Evolutionary conservation across 1,140 invertebrate species (phyloP).

Genomic region (Cydia fagiglandana): DNA sequence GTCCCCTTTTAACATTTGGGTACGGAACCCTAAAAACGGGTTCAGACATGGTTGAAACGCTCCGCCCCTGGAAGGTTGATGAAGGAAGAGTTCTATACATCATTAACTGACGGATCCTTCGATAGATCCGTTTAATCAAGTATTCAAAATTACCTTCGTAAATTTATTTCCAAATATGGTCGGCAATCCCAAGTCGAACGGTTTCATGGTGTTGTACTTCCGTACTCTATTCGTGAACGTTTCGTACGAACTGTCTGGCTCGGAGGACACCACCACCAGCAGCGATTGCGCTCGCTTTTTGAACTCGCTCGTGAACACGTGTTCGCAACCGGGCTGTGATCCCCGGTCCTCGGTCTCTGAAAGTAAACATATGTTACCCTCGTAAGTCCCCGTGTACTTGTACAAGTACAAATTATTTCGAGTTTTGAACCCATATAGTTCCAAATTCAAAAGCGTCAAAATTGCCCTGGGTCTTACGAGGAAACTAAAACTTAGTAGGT

Average conservation of each 20-base stretch:
- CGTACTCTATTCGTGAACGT: conserved; percentile 88
- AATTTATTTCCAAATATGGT: conserved; percentile 78
- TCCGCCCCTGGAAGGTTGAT: too few species aligned
- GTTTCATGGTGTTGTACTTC: conserved; percentile 86
- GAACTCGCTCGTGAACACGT: conserved; percentile 80
- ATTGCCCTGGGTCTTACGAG: too few species aligned
- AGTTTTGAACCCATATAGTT: too few species aligned
- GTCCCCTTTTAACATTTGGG: too few species aligned
- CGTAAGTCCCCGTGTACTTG: too few species aligned
- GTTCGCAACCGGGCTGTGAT: conserved; percentile 79
- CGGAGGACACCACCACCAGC: conserved; percentile 91
- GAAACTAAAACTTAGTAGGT: neutral
- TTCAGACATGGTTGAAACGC: too few species aligned
- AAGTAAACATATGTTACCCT: neutral
- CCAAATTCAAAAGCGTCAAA: too few species aligned
- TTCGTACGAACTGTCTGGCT: conserved; percentile 86
- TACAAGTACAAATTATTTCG: too few species aligned
- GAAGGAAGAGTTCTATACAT: too few species aligned
- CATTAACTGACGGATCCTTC: too few species aligned
- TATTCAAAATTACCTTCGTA: conserved; percentile 78
- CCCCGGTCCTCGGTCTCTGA: conserved; percentile 56
- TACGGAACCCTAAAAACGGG: too few species aligned
- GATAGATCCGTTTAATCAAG: neutral
- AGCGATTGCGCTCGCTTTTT: conserved; percentile 87
- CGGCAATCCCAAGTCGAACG: conserved; percentile 87